These are phyloP conservation scores for Actias luna DNA, from an alignment of 2,888 invertebrate species.

Conservation along the genomic window DNA sequence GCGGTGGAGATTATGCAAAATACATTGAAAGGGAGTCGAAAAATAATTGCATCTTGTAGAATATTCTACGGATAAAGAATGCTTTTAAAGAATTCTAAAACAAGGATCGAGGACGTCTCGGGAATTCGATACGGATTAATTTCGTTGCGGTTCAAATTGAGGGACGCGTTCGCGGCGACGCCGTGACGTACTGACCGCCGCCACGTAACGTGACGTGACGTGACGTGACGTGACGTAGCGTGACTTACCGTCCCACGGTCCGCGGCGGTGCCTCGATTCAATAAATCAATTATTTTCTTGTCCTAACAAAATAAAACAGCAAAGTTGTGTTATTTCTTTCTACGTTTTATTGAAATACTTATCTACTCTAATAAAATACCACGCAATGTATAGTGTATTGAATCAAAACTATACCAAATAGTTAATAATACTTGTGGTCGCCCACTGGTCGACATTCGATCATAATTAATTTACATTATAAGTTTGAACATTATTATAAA, in stretches of 20 bases:
- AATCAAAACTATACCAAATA: neutral
- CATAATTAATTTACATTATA: too few species aligned
- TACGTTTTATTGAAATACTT: neutral
- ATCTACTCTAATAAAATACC: too few species aligned
- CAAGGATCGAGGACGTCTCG: neutral
- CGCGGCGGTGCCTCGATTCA: neutral
- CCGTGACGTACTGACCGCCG: neutral
- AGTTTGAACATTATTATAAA: too few species aligned
- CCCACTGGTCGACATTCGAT: too few species aligned
- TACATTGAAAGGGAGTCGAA: neutral
- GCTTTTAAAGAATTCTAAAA: constrained; percentile 1
- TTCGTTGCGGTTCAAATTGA: neutral
- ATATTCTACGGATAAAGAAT: neutral
- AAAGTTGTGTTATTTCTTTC: neutral
- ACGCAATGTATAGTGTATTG: neutral
- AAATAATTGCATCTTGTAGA: neutral
- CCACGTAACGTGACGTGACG: neutral
- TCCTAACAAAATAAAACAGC: too few species aligned
- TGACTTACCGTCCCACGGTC: too few species aligned
- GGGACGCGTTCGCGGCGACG: neutral
- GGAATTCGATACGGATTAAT: constrained; percentile 2
- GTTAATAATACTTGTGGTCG: too few species aligned
- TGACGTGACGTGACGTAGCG: neutral
- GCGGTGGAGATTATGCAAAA: neutral
- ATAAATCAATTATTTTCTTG: neutral